Percentiles rank a stretch among this genome's conserved stretches.
These are phyloP conservation scores for Bombus fervidus DNA, from an alignment of 1,140 invertebrate genomes.

Conservation along the genomic window DNA sequence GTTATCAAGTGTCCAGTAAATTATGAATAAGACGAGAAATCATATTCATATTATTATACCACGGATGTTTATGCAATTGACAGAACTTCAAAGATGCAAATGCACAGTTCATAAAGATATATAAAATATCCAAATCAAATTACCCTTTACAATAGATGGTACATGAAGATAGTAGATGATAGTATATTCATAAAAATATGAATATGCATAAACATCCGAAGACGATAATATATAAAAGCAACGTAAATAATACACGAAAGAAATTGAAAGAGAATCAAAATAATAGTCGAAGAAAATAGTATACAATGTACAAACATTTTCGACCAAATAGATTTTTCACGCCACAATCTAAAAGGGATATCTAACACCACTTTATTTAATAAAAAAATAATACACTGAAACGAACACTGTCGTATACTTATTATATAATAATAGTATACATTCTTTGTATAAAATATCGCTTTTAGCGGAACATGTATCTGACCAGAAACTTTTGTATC, in stretches of 20 bases:
- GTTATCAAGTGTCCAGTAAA: not conserved
- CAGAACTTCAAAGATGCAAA: not conserved
- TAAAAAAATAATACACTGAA: too few relatives aligned
- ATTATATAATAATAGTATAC: not conserved
- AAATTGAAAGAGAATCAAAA: not conserved
- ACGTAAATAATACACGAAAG: not conserved
- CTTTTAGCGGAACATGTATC: not conserved
- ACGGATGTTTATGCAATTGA: not conserved
- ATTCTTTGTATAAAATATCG: not conserved
- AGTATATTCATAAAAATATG: not conserved
- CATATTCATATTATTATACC: too few relatives aligned
- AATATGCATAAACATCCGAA: not conserved
- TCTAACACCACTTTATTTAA: not conserved
- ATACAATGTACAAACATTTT: too few relatives aligned
- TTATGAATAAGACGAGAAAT: not conserved
- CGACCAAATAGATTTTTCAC: too few relatives aligned
- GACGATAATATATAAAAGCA: not conserved
- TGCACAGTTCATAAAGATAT: too few relatives aligned
- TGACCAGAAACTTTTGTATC: not conserved
- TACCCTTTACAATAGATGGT: not conserved
- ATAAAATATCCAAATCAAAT: not conserved
- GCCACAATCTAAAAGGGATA: not conserved
- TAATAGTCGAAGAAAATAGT: not conserved
- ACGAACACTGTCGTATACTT: too few relatives aligned
- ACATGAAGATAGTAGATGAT: too few relatives aligned